phyloP scores from a whole-genome alignment of 1,140 invertebrate species.

The Listronotus oregonensis region DNA sequence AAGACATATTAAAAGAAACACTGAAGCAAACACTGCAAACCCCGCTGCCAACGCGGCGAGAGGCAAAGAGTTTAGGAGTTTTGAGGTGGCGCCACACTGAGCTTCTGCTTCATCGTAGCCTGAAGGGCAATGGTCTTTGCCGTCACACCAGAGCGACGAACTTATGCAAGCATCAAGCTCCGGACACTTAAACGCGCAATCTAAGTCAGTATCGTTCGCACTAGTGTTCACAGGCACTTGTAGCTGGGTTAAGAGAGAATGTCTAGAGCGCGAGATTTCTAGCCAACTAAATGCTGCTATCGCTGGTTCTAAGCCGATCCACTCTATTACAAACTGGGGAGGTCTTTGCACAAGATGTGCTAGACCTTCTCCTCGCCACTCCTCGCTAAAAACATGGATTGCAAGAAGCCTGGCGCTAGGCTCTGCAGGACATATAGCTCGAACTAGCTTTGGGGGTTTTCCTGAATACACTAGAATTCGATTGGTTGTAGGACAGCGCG shows the following conservation, averaged over 20 bases:
- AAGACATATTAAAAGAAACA: slow-evolving; percentile 61
- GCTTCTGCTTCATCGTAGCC: slow-evolving; percentile 80
- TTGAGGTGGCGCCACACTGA: slow-evolving; percentile 66
- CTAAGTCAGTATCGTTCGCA: slow-evolving; percentile 64
- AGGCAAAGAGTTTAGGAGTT: slow-evolving; percentile 53
- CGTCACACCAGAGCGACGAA: slow-evolving; percentile 84
- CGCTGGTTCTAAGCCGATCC: slow-evolving; percentile 72
- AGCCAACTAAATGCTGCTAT: slow-evolving; percentile 72
- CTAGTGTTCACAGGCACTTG: slow-evolving; percentile 58
- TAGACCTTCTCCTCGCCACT: slow-evolving; percentile 63
- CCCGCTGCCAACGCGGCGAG: slow-evolving; percentile 63
- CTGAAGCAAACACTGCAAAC: slow-evolving; percentile 61
- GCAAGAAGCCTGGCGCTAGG: slow-evolving; percentile 68
- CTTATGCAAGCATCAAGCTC: slow-evolving; percentile 89
- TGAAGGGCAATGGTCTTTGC: slow-evolving; percentile 80
- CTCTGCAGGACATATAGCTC: slow-evolving; percentile 74
- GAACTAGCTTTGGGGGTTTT: slow-evolving; percentile 66
- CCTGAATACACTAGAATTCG: slow-evolving; percentile 68
- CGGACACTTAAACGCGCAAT: slow-evolving; percentile 78
- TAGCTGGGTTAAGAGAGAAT: slow-evolving; percentile 68
- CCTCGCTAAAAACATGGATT: slow-evolving; percentile 76
- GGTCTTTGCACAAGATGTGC: slow-evolving; percentile 54
- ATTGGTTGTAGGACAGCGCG: slow-evolving; percentile 66
- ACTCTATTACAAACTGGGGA: slow-evolving; percentile 72
- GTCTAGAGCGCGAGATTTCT: slow-evolving; percentile 70